Base-by-base conservation (phyloP, 2,797 vertebrate species). In the Propithecus perrieri region DNA sequence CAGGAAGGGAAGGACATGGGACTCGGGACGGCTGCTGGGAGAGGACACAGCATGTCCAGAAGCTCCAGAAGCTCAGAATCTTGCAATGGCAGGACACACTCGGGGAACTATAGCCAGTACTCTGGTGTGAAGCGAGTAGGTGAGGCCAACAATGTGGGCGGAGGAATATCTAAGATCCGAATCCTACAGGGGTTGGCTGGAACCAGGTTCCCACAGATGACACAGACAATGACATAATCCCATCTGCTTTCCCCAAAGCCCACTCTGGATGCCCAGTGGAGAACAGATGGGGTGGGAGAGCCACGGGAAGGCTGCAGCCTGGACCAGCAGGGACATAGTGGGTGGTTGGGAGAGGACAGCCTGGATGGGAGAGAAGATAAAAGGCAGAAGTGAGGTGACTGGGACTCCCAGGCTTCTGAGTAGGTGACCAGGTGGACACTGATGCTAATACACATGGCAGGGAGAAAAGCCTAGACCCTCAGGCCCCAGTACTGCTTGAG, bases 351-450 rank as follows among this genome's bases (percentile, higher is more conserved):
- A 2, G 24, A 83, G 18, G 41, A 72, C 12, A 17, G 24, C 11
- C 11, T 1, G 10, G 41, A 9, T 7, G 2, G 5, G 28, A 76
- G 35, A 35, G 61, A n/a, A 11, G 18, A 7, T 76, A 7, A 84
- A n/a, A 67, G 30, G 1, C 38, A 61, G 28, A 10, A 1, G 1
- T 3, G 0, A 18, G 3, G 2, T 48, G 18, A 11, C 22, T 28
- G 38, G 18, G 2, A 13, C 53, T 14, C 14, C 28, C 35, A 57
- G 59, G 20, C 26, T 28, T 38, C 43, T 65, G 2, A 7, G 24
- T 2, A 5, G 18, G 50, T 24, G 57, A 80, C 33, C n/a, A 41
- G 1, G 33, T 8, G 2, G 8, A 43, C 50, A 30, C 14, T 20
- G 18, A 15, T 59, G 22, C 6, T 28, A 9, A 46, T 33, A 30